Evolutionary conservation across 2,113 vertebrate genomes (phyloP).

Genomic region (Lophius piscatorius): DNA sequence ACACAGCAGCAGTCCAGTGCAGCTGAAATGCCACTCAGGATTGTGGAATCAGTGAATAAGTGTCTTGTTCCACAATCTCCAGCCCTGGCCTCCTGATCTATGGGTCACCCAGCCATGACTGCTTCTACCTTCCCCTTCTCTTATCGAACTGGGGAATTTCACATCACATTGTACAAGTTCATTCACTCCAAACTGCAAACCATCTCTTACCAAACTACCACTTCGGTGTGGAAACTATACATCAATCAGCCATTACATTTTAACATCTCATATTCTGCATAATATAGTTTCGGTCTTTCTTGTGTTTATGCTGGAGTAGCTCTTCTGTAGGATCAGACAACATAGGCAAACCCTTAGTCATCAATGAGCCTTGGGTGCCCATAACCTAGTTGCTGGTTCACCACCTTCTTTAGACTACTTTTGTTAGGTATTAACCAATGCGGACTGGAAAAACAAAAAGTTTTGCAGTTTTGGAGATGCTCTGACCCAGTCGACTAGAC

Average conservation of each 20-base stretch:
- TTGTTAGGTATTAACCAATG: too few relatives aligned
- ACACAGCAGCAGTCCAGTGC: slow-evolving; percentile 35
- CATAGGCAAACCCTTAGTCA: too few relatives aligned
- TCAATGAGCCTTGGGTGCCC: too few relatives aligned
- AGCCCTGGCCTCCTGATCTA: slow-evolving; percentile 10
- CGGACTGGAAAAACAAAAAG: too few relatives aligned
- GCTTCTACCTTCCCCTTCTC: slow-evolving; percentile 17
- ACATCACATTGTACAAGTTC: neutral
- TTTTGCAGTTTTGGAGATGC: too few relatives aligned
- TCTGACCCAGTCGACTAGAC: too few relatives aligned
- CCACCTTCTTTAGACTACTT: too few relatives aligned
- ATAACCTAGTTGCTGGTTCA: too few relatives aligned
- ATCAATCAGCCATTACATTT: neutral
- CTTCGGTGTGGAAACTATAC: neutral
- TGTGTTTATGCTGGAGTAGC: too few relatives aligned
- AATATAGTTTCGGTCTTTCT: too few relatives aligned
- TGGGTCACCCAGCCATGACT: slow-evolving; percentile 40
- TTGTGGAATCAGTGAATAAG: slow-evolving; percentile 54
- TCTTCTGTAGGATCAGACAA: too few relatives aligned
- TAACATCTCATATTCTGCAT: too few relatives aligned
- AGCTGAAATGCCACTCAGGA: slow-evolving; percentile 47
- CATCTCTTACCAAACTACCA: slow-evolving; percentile 1
- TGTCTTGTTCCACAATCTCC: slow-evolving; percentile 52
- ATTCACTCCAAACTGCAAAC: neutral
- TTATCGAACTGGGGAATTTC: slow-evolving; percentile 24